Evolutionary conservation across 1,140 invertebrate species (phyloP).

Genomic region (Drosophila asahinai): DNA sequence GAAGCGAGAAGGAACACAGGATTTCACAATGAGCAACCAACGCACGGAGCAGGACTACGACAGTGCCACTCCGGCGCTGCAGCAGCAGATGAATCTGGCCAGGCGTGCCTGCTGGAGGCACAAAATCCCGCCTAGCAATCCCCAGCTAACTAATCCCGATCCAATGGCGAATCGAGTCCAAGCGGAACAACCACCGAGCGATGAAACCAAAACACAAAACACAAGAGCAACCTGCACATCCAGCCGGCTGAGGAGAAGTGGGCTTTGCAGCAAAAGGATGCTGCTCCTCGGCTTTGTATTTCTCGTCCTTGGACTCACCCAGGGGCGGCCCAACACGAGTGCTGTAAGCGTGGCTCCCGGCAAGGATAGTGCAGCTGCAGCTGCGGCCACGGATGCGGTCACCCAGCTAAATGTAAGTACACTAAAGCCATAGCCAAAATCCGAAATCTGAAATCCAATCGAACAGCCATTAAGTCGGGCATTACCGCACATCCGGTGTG

Average conservation of each 20-base stretch:
- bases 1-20: constrained; percentile 9
- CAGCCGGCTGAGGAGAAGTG: constrained; percentile 3
- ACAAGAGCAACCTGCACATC: constrained; percentile 25
- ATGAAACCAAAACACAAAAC: constrained; percentile 24
- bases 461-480: constrained; percentile 22
- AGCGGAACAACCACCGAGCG: constrained; percentile 39
- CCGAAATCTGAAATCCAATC: constrained; percentile 10
- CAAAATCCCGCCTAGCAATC: constrained; percentile 8
- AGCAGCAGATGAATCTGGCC: constrained; percentile 81
- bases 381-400: constrained; percentile 40
- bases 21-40: constrained; percentile 53
- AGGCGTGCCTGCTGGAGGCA: constrained; percentile 76
- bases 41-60: constrained; percentile 76
- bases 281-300: constrained; percentile 61
- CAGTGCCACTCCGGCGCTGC: constrained; percentile 70
- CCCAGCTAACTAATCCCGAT: constrained; percentile 19
- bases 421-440: constrained; percentile 12
- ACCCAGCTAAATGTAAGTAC: constrained; percentile 66
- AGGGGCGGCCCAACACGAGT: constrained; percentile 76
- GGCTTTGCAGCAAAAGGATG: constrained; percentile 23
- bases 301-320: constrained; percentile 55
- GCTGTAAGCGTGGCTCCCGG: constrained; percentile 22
- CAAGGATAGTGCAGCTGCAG: constrained; percentile 17
- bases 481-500: constrained; percentile 21
- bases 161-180: constrained; percentile 29